phyloP scores from a whole-genome alignment of 2,888 invertebrate genomes.

The Cosmia trapezina region DNA sequence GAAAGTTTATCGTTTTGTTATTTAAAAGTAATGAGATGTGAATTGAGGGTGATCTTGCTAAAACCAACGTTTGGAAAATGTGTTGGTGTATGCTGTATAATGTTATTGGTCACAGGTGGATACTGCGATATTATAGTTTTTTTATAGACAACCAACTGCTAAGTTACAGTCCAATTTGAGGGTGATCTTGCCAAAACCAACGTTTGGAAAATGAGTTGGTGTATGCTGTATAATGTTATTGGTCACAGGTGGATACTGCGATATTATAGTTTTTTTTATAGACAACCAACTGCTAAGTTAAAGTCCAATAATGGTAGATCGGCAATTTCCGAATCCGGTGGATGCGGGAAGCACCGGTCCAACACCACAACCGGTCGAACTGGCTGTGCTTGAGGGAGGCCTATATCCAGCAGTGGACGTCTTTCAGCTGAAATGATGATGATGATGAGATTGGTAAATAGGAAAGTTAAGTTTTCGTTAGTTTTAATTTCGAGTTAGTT shows the following conservation, averaged over 20 bases:
- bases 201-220: constrained; percentile 1
- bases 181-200: constrained; percentile 5
- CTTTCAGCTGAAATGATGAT: too few species aligned
- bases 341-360: too few species aligned
- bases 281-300: neutral
- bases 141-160: neutral
- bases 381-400: too few species aligned
- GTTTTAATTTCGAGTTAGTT: neutral
- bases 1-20: neutral
- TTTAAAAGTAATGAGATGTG: neutral
- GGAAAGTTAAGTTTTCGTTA: too few species aligned
- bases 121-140: neutral
- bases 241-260: neutral
- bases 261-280: neutral
- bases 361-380: too few species aligned
- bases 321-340: too few species aligned
- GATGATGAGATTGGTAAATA: neutral
- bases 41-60: constrained; percentile 3
- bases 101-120: constrained; percentile 6
- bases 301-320: neutral
- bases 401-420: too few species aligned
- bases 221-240: constrained; percentile 1
- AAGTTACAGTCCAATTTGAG: too few species aligned
- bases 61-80: neutral
- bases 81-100: neutral